Evolutionary conservation across 2,888 invertebrate genomes (phyloP), one percentile per base, ranked within the genome.

Genomic region (Lasioglossum marginatum): DNA sequence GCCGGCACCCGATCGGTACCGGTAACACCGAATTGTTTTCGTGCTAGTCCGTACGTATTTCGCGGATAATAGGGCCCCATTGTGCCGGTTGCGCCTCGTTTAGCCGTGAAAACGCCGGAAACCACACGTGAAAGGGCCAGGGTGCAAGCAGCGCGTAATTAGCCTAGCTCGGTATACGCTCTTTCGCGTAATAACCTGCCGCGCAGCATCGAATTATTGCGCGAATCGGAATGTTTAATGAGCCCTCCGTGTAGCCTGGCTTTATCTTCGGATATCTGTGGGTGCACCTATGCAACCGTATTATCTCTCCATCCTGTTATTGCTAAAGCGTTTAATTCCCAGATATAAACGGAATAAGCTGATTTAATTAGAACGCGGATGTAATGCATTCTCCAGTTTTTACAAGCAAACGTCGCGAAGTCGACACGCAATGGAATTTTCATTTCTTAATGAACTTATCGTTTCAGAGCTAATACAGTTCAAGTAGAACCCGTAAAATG

Each of bases 71-170:
- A 37, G 34, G 34, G 45, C 31, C 10, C 14, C 27, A 43, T 19
- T 63, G 81, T 57, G 27, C 66, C 40, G 57, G 71, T 43, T 63
- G n/a, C 63, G 74, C 40, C 52, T 63, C 70, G 75, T 73, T 74
- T 71, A 52, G 45, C 60, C 40, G 57, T 45, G 60, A 70, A 77
- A 82, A 40, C 71, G 23, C 52, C 77, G 84, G 78, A 83, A 84
- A 77, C 27, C 14, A 37, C 75, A 78, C 71, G 78, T 63, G 31
- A 31, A 48, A 27, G 27, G 71, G 48, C n/a, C 57, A 37, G 31
- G 72, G 27, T n/a, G 73, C 52, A 40, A 66, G 77, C 16, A 52
- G 78, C 68, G 48, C 43, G 75, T 75, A 83, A 84, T 84, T 83
- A 75, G 83, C 74, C 34, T 37, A 23, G 45, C 48, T 14, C 27